Percentiles rank a stretch among this genome's conserved stretches.
phyloP scores from a whole-genome alignment of 2,797 vertebrate species.

The Florisuga fusca region DNA sequence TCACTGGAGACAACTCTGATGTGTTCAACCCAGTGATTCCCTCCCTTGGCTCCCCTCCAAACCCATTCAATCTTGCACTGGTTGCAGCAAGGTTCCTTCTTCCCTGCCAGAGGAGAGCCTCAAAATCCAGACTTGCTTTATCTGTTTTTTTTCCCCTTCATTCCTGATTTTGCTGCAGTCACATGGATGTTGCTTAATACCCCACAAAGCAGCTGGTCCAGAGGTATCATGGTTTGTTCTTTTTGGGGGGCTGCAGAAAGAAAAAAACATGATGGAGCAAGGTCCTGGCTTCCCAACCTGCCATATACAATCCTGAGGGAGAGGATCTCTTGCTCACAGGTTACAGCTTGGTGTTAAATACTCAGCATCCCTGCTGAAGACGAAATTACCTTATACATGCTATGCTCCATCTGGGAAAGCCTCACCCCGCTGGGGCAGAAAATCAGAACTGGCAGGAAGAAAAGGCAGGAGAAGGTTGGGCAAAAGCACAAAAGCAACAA shows the following conservation, averaged over 20 bases:
- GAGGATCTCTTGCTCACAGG: not conserved
- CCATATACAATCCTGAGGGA: accelerated
- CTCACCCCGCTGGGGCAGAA: not conserved
- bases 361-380: not conserved
- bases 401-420: not conserved
- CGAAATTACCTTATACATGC: not conserved
- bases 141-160: not conserved
- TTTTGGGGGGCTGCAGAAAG: not conserved
- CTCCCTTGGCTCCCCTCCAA: not conserved
- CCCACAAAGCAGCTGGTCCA: not conserved
- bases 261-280: not conserved
- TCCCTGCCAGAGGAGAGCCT: not conserved
- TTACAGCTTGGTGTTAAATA: not conserved
- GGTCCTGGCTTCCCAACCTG: not conserved
- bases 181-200: not conserved
- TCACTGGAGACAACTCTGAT: not conserved
- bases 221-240: not conserved
- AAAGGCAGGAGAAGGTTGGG: not conserved
- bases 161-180: not conserved
- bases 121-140: accelerated
- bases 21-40: too few species aligned
- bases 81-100: not conserved
- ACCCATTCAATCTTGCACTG: accelerated
- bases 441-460: not conserved
- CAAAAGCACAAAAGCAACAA: not conserved